phyloP scores from a whole-genome alignment of 2,888 invertebrate genomes.

The Ormyrus labotus region DNA sequence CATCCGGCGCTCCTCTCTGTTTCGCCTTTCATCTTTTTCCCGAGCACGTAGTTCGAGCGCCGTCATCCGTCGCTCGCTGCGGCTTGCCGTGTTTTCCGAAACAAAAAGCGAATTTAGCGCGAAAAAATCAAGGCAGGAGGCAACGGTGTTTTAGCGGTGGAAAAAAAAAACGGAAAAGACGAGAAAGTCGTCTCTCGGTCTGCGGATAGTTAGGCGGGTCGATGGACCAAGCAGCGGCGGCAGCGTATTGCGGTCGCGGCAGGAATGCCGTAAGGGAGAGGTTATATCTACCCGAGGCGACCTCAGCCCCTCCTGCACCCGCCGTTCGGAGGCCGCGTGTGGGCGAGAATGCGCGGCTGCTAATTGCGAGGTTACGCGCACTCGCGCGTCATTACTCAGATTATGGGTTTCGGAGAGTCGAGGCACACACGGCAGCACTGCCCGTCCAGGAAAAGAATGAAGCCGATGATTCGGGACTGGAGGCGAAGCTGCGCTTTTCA shows the following conservation, averaged over 20 bases:
- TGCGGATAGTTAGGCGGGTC: slow-evolving; percentile 32
- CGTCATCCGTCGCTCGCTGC: too few relatives aligned
- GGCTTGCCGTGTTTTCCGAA: background rate
- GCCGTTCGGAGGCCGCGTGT: background rate
- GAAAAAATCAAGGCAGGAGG: slow-evolving; percentile 6
- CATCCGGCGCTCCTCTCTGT: background rate
- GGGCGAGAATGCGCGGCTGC: slow-evolving; percentile 32
- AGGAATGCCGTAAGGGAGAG: slow-evolving; percentile 20
- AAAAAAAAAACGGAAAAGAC: slow-evolving; percentile 1
- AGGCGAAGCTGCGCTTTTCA: too few relatives aligned
- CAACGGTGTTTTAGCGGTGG: background rate
- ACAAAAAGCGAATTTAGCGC: background rate
- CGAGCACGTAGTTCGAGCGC: too few relatives aligned
- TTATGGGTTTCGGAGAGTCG: slow-evolving; percentile 8
- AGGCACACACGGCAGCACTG: background rate
- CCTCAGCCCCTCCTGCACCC: background rate
- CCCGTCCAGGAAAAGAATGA: slow-evolving; percentile 8
- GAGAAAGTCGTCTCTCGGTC: background rate
- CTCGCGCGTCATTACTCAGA: slow-evolving; percentile 42
- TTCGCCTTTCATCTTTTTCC: background rate
- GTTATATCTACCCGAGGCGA: slow-evolving; percentile 9
- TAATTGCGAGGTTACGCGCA: slow-evolving; percentile 47
- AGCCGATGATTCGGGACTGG: background rate
- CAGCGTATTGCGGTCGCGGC: slow-evolving; percentile 37
- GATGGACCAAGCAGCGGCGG: slow-evolving; percentile 11